These are phyloP conservation scores for Hippocampus barbouri DNA, from an alignment of 2,113 vertebrate species.

Conservation along the genomic window DNA sequence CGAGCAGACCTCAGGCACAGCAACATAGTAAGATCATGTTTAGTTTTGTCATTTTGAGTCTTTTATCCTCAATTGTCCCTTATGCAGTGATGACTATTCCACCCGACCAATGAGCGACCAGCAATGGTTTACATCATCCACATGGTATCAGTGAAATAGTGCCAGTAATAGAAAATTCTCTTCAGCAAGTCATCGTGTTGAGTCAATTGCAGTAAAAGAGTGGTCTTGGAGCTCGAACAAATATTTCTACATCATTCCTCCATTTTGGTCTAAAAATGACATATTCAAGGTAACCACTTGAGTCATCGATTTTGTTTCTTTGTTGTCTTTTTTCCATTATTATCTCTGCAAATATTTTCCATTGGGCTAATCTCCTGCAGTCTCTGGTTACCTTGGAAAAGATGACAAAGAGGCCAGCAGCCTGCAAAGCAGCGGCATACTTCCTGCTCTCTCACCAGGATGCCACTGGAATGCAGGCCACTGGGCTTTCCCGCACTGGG, in stretches of 20 bases:
- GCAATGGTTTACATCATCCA: neutral
- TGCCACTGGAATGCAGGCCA: conserved; percentile 49
- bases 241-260: neutral
- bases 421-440: conserved; percentile 56
- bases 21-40: neutral
- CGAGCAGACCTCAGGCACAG: neutral
- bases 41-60: neutral
- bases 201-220: neutral
- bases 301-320: conserved; percentile 34
- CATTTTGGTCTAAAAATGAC: conserved; percentile 28
- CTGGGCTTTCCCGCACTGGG: conserved; percentile 57
- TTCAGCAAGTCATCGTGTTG: neutral
- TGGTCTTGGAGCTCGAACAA: neutral
- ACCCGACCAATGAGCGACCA: neutral
- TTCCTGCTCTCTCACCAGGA: conserved; percentile 66
- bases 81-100: too few species aligned
- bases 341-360: conserved; percentile 68
- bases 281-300: conserved; percentile 57
- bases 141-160: neutral
- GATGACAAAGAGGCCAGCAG: conserved; percentile 62
- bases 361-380: conserved; percentile 59
- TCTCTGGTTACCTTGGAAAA: conserved; percentile 67
- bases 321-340: conserved; percentile 59
- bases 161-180: neutral
- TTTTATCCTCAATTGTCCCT: neutral